Evolutionary conservation across 2,113 vertebrate species (phyloP), one percentile per base, ranked within the genome.

Genomic region (Serinus canaria): DNA sequence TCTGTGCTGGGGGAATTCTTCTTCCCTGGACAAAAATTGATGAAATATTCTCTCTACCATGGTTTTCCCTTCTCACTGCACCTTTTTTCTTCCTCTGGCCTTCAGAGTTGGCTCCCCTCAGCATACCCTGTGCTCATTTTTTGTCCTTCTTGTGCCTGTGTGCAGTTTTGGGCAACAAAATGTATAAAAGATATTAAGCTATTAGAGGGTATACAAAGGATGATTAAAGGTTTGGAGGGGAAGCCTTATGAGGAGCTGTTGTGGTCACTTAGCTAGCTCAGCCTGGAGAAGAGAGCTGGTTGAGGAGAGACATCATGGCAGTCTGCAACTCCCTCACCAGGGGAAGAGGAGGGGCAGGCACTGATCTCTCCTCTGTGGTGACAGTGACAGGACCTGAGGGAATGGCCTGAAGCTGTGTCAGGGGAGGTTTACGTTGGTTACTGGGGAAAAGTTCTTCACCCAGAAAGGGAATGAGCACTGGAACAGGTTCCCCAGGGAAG

Each of bases 291-390:
- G 41, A 80, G 37, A 3, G 27, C 20, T 39, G 7, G 28, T 13
- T 39, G 46, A 67, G 44, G 16, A 2, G 8, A 89, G 4, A 67
- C 4, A 7, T 10, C 60, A 25, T 5, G 50, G 23, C 15, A 39
- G 10, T n/a, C 23, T 59, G 9, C 39, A 66, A 0, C 4, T 33
- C 43, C 27, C 27, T 33, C 0, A 0, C 1, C 0, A 44, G 27
- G 14, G 19, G 15, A 37, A 59, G 10, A 35, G 15, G 15, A 58
- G 22, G 37, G 27, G 8, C 33, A 37, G 59, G 10, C 9, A 28
- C 7, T 11, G 44, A 39, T 37, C 10, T 44, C 22, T 81, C 1
- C 6, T 28, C 37, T 50, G 2, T 39, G 4, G 4, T 39, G 37
- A 9, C 22, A 25, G 27, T 20, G 67, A 37, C 18, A 81, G 43